Conservation (phyloP, 1,140 invertebrate species). For the Drosophila bocki region DNA sequence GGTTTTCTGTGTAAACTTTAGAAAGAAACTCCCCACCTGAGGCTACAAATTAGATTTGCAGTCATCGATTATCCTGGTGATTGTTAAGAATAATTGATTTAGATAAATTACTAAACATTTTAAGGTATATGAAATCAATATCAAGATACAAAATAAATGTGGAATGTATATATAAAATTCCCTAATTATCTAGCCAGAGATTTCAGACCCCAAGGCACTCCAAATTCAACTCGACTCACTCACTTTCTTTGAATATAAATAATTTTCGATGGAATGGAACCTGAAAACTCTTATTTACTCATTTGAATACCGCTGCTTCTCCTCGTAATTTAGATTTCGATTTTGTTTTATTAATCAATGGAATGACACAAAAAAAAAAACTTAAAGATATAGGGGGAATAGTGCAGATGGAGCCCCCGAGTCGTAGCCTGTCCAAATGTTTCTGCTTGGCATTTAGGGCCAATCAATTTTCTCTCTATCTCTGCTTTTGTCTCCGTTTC, state of each 20-base stretch:
- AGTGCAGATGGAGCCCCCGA: constrained; percentile 34
- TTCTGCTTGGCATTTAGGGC: constrained; percentile 68
- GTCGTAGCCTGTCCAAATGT: constrained; percentile 66
- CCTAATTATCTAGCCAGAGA: constrained; percentile 21
- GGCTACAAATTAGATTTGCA: constrained; percentile 10
- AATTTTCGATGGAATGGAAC: constrained; percentile 7
- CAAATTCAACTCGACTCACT: constrained; percentile 17
- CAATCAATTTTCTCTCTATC: constrained; percentile 67
- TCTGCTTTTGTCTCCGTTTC: constrained; percentile 22
- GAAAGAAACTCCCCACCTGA: neutral
- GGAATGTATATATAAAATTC: constrained; percentile 28
- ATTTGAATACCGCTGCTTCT: constrained; percentile 50
- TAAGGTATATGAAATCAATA: neutral
- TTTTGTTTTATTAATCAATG: constrained; percentile 62
- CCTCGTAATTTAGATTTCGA: constrained; percentile 54
- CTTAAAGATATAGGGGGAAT: constrained; percentile 1
- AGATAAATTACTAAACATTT: neutral
- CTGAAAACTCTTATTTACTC: constrained; percentile 31
- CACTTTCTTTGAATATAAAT: constrained; percentile 39
- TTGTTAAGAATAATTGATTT: constrained; percentile 3
- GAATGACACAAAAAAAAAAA: constrained; percentile 13
- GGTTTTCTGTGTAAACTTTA: constrained; percentile 34
- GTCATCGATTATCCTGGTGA: neutral
- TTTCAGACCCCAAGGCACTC: neutral
- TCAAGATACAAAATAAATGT: neutral